Base-by-base conservation (phyloP, 2,888 invertebrate species). In the Hyles lineata region DNA sequence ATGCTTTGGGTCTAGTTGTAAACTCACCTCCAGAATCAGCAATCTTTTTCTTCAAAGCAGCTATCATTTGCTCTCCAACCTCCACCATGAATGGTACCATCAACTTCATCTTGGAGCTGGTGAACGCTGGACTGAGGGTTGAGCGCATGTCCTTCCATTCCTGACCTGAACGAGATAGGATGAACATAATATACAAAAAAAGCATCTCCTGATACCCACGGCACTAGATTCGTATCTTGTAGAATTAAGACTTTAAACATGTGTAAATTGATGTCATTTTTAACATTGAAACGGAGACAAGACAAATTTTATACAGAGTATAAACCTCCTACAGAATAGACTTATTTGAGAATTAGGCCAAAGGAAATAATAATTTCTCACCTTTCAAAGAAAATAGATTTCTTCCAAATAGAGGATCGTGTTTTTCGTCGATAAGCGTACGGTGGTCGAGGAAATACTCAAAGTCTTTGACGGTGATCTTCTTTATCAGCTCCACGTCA, bases 391-490 rank as follows among this genome's bases (percentile, higher is more conserved):
- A 82, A 75, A 95, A 89, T 8, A 95, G 77, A 35, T 89, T 92
- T 71, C 92, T 95, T 1, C 90, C 93, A 80, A 95, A 95, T 0
- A 96, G 75, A 0, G 92, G 90, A 72, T 95, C 95, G 4, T 79
- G 77, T 0, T 85, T 82, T 19, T 91, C 88, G 5, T 85, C 80
- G 5, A 92, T 82, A 1, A 89, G 55, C 3, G 80, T 74, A 0
- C 88, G 85, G 80, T 93, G 95, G 80, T 95, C 94, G 0, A 90
- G 74, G 76, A 95, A 95, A 76, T 94, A 86, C 72, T 95, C 95
- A 62, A 95, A 95, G 75, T 95, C 94, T 74, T 95, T 95, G 2
- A 95, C 87, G 0, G 91, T 83, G 6, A 95, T 86, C 74, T 88
- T 89, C 78, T 95, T 95, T 0, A 95, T 77, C 19, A 95, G 70